Base-by-base conservation (phyloP, 2,113 vertebrate species). In the Paraplagusia blochii region DNA sequence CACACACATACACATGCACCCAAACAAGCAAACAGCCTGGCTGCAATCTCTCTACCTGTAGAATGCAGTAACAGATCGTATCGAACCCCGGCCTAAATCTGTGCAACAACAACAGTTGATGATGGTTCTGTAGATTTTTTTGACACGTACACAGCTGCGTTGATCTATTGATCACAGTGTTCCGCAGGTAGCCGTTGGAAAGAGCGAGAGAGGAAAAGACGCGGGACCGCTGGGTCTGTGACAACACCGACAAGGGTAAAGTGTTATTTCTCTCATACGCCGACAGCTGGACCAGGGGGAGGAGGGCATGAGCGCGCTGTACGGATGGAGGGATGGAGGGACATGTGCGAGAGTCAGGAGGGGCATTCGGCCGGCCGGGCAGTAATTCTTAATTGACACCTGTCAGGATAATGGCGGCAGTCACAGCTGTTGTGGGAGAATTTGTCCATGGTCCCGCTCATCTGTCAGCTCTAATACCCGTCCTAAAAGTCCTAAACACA, bases 351-450 rank as follows among this genome's bases (percentile, higher is more conserved):
- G 56, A 44, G 61, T 53, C 12, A 59, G 55, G 66, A 50, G 63
- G 70, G 67, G 77, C 65, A 53, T 62, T 77, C 70, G 66, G 68
- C 79, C 62, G 72, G 92, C 92, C 92, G 92, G 90, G 94, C 95
- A 96, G 95, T 98, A 97, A 97, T 98, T 99, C 96, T 98, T 98
- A 99, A 99, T 98, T 99, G 97, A 99, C 97, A 99, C 94, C 95
- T 98, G 95, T 98, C 97, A 97, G 93, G 94, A 76, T 89, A 90
- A 90, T 89, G 87, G 84, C 56, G 69, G 81, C 85, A 81, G 88
- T 90, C 93, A 92, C 95, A 97, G 95, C 94, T 96, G 95, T 93
- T 93, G 93, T 87, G 83, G 90, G 92, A 93, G 92, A 93, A 93
- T 93, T 76, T 84, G 92, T 91, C 92, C 91, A 92, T 93, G 91